phyloP scores from a whole-genome alignment of 2,888 invertebrate species.

The Malthinus flaveolus region DNA sequence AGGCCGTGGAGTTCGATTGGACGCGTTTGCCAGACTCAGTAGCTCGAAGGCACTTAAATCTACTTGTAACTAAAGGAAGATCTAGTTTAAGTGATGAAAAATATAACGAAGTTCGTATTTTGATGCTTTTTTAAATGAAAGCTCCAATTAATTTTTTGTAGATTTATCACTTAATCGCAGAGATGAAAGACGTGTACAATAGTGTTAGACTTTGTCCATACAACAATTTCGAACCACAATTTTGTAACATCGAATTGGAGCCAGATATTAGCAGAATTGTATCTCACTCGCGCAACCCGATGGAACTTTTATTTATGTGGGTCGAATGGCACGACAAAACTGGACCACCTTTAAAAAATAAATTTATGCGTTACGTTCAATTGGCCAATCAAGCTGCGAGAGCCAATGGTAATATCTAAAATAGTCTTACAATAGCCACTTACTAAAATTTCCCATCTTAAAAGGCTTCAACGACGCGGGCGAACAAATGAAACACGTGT shows the following conservation, averaged over 20 bases:
- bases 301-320: conserved; percentile 79
- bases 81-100: conserved; percentile 76
- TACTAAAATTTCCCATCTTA: conserved; percentile 1
- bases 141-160: conserved; percentile 46
- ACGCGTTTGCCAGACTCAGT: conserved; percentile 68
- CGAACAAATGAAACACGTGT: conserved; percentile 75
- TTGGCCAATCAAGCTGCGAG: conserved; percentile 79
- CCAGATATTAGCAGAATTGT: conserved; percentile 67
- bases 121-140: too few species aligned
- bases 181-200: conserved; percentile 80
- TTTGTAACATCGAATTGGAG: conserved; percentile 64
- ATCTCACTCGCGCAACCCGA: conserved; percentile 73
- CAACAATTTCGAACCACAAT: conserved; percentile 58
- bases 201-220: conserved; percentile 73
- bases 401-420: conserved; percentile 64
- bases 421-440: neutral
- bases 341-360: conserved; percentile 74
- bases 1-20: conserved; percentile 71
- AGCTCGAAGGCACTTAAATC: conserved; percentile 68
- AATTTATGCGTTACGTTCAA: conserved; percentile 78
- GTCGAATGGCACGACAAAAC: conserved; percentile 78
- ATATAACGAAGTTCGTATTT: conserved; percentile 65
- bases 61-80: conserved; percentile 71
- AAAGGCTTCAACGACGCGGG: conserved; percentile 78
- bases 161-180: conserved; percentile 71